phyloP scores from a whole-genome alignment of 2,797 vertebrate species.

The Agapornis canus region DNA sequence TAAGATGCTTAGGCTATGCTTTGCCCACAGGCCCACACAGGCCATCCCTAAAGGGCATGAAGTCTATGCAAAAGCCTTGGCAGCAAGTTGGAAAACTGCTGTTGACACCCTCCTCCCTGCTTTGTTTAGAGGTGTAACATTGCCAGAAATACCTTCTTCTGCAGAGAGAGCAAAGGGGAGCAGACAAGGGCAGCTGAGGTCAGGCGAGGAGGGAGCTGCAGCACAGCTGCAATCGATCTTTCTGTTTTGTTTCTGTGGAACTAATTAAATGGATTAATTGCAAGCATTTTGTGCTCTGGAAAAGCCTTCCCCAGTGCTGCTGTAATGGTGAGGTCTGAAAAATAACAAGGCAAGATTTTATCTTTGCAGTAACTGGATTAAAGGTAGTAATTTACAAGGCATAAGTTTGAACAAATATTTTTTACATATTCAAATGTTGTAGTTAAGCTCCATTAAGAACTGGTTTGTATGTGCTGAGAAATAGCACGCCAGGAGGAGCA shows the following conservation, averaged over 20 bases:
- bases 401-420: not conserved
- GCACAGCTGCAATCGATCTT: conserved; percentile 39
- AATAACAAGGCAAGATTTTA: not conserved
- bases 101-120: not conserved
- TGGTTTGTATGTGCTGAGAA: not conserved
- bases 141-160: conserved; percentile 68
- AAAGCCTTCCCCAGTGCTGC: not conserved
- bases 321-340: not conserved
- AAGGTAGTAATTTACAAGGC: not conserved
- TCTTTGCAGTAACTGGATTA: not conserved
- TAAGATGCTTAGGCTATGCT: not conserved
- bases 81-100: conserved; percentile 31
- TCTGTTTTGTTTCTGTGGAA: conserved; percentile 40
- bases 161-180: conserved; percentile 69
- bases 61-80: not conserved
- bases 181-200: conserved; percentile 60
- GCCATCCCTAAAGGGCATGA: not conserved
- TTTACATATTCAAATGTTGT: not conserved
- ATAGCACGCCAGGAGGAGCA: not conserved
- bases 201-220: conserved; percentile 16
- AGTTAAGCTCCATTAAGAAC: not conserved
- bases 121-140: conserved; percentile 65
- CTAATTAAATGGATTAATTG: conserved; percentile 51
- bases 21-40: not conserved
- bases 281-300: not conserved